Conservation (phyloP, 2,113 vertebrate species). For the Sterna hirundo region DNA sequence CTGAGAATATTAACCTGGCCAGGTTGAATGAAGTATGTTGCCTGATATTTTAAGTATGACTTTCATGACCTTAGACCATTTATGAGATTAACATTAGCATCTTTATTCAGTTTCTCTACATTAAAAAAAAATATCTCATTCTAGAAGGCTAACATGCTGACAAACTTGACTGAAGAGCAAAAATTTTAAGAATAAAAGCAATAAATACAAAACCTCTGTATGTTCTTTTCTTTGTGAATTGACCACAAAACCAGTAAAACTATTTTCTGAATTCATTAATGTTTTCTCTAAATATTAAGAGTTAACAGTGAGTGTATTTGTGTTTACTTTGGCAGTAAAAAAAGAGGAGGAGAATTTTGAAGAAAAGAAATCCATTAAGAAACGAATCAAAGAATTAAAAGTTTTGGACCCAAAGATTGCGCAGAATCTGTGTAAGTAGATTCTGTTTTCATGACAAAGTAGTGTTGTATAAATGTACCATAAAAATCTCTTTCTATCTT, state of each 20-base stretch:
- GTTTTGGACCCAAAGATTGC: conserved; percentile 95
- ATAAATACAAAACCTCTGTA: background rate
- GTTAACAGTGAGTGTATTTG: background rate
- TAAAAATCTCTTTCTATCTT: background rate
- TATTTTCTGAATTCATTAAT: background rate
- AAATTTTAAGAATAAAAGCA: background rate
- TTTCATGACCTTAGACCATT: background rate
- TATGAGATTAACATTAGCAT: background rate
- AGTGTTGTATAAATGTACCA: background rate
- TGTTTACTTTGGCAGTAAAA: conserved; percentile 77
- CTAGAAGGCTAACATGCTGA: background rate
- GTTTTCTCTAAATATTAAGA: background rate
- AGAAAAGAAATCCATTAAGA: conserved; percentile 90
- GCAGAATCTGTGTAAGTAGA: conserved; percentile 95
- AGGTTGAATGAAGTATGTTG: background rate
- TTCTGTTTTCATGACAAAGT: background rate
- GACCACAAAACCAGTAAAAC: background rate
- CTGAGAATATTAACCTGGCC: background rate
- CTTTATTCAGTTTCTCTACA: background rate
- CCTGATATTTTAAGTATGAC: background rate
- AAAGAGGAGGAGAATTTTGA: conserved; percentile 86
- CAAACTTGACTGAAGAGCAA: background rate
- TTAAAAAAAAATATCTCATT: background rate
- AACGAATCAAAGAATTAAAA: conserved; percentile 94
- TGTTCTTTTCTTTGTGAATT: background rate